These are phyloP conservation scores for Hyla sarda DNA, from an alignment of 2,113 vertebrate genomes.

Conservation along the genomic window DNA sequence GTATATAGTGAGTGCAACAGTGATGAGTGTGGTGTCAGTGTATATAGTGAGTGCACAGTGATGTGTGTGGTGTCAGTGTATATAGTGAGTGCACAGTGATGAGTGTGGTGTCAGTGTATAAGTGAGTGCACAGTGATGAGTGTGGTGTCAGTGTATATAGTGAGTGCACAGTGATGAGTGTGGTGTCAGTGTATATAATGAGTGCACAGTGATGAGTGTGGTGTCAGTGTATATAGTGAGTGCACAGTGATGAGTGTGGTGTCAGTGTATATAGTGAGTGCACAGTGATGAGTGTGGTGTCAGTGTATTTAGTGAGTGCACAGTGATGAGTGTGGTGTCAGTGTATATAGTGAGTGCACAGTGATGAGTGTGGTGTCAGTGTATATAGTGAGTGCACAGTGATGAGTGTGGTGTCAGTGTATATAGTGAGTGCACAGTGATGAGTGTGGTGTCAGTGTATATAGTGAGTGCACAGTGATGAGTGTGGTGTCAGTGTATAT, in stretches of 20 bases:
- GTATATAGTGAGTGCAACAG: too few species aligned
- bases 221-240: background rate
- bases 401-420: too few species aligned
- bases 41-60: too few species aligned
- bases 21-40: too few species aligned
- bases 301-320: background rate
- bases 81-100: too few species aligned
- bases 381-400: background rate
- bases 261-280: background rate
- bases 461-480: background rate
- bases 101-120: too few species aligned
- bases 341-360: background rate
- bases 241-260: background rate
- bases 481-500: background rate
- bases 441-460: background rate
- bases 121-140: too few species aligned
- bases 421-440: background rate
- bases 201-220: background rate
- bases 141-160: background rate
- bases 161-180: background rate
- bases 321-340: background rate
- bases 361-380: background rate
- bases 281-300: background rate
- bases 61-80: too few species aligned
- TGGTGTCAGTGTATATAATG: background rate